Evolutionary conservation across 2,797 vertebrate species (phyloP).

Genomic region (Macrochelys suwanniensis): DNA sequence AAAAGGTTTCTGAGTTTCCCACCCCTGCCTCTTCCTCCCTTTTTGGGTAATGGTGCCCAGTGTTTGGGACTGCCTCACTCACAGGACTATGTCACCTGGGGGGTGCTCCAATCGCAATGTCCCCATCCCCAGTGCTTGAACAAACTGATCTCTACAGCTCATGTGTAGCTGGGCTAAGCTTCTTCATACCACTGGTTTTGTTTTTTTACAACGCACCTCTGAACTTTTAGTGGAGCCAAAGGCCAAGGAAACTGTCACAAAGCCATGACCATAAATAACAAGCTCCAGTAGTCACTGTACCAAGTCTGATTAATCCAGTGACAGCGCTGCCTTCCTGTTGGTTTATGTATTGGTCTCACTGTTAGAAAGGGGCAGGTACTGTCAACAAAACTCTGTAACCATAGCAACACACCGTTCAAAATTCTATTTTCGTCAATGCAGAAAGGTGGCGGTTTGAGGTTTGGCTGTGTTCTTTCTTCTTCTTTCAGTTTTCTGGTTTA

Average conservation of each 20-base stretch:
- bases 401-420: not conserved
- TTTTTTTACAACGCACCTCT: not conserved
- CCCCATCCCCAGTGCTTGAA: not conserved
- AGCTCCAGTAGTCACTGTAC: not conserved
- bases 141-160: not conserved
- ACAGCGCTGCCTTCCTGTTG: not conserved
- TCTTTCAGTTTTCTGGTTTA: not conserved
- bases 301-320: not conserved
- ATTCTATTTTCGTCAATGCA: not conserved
- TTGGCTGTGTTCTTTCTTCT: not conserved
- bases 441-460: not conserved
- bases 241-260: not conserved
- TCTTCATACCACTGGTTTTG: not conserved
- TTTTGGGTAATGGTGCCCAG: no score
- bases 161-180: not conserved
- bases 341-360: not conserved
- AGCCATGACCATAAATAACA: not conserved
- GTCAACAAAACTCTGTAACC: not conserved
- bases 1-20: not conserved
- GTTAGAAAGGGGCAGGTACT: not conserved
- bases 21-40: not conserved
- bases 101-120: not conserved
- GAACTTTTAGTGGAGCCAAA: not conserved
- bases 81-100: fast-evolving
- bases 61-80: not conserved